phyloP scores from a whole-genome alignment of 2,888 invertebrate species.

The Chironomus riparius region DNA sequence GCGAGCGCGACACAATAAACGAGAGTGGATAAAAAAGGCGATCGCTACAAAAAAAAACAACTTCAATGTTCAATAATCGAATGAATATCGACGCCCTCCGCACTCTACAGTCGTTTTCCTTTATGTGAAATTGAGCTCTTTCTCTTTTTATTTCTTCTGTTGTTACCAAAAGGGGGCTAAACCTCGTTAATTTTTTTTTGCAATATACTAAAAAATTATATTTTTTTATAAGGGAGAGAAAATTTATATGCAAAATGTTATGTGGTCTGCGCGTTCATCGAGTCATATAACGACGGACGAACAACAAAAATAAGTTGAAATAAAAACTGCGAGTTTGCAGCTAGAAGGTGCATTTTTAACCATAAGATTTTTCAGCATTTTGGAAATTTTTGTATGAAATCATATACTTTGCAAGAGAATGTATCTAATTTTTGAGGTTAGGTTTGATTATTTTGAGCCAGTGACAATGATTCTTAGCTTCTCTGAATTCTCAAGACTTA shows the following conservation, averaged over 20 bases:
- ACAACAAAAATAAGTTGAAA: too few species aligned
- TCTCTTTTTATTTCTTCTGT: constrained; percentile 3
- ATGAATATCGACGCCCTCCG: constrained; percentile 25
- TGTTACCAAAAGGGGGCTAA: constrained; percentile 28
- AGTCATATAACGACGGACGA: too few species aligned
- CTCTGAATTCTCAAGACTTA: too few species aligned
- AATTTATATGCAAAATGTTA: constrained; percentile 20
- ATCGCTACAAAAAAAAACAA: background rate
- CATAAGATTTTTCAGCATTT: too few species aligned
- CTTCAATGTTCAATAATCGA: constrained; percentile 27
- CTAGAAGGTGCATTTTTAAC: too few species aligned
- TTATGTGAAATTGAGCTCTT: background rate
- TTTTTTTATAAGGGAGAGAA: background rate
- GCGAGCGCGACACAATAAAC: constrained; percentile 5
- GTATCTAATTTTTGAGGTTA: too few species aligned
- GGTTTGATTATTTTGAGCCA: too few species aligned
- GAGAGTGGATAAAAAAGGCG: constrained; percentile 10
- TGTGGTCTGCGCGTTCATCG: background rate
- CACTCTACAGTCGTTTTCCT: background rate
- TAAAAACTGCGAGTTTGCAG: too few species aligned
- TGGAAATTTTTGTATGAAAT: too few species aligned
- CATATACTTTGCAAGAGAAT: too few species aligned
- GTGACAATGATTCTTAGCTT: too few species aligned
- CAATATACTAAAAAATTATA: background rate
- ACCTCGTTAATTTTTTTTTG: constrained; percentile 28